Base-by-base conservation (phyloP, 2,888 invertebrate species). In the Ceraclea dissimilis region DNA sequence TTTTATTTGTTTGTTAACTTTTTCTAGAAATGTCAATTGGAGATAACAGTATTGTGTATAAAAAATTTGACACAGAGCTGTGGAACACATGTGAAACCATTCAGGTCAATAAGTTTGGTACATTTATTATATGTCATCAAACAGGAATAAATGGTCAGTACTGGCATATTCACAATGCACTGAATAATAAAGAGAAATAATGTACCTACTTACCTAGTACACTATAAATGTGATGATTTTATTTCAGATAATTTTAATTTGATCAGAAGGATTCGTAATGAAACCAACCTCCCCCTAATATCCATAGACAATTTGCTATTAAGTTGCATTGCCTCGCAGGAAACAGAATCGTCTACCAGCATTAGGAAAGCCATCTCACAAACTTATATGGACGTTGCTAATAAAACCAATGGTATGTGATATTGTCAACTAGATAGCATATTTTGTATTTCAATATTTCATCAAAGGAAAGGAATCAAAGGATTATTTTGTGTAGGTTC, bases 221-320 rank as follows among this genome's bases (percentile, higher is more conserved):
- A 16, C 5, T 39, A n/a, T 39, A 11, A 31, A 31, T 31, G 31
- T n/a, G n/a, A n/a, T n/a, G n/a, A n/a, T 26, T 26, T 10, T 6
- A 26, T 39, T 44, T 44, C 50, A 55, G 55, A 55, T 46, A 43
- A 49, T 46, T 55, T 50, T 11, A 13, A 46, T 34, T 34, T 51
- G 39, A 33, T 55, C 5, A 50, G 50, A 5, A 31, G 19, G 31
- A n/a, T 44, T 2, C 22, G 50, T 2, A 50, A 51, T 5, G 31
- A 19, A n/a, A 31, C 22, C 1, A 46, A 51, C 4, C 33, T 55
- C 6, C 44, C 43, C 2, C 16, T 51, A 2, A 11, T 55, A 20
- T 44, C 22, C 19, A n/a, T 55, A 43, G 55, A 55, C 34, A 31
- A 44, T 17, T 18, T 55, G 8, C 33, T 55, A 33, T 44, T 55